Conservation (phyloP, 2,888 invertebrate species). For the Cantharis flavilabris region DNA sequence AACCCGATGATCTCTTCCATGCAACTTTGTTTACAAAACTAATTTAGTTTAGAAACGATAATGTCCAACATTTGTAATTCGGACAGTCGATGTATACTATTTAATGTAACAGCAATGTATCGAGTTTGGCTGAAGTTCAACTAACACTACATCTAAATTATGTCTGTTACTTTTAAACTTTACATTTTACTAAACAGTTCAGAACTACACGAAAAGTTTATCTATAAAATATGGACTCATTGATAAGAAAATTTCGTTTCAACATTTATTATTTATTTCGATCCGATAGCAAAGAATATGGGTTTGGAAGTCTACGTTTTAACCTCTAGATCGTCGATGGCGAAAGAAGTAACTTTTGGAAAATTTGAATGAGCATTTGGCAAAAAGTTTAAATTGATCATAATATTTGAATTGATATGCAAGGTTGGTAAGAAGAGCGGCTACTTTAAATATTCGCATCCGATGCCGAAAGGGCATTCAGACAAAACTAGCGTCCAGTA, state of each 20-base stretch:
- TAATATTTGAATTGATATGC: constrained; percentile 32
- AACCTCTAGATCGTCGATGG: background rate
- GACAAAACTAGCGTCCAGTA: constrained; percentile 54
- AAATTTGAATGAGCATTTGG: background rate
- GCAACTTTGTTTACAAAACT: background rate
- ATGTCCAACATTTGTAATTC: background rate
- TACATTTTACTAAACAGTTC: background rate
- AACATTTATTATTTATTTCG: background rate
- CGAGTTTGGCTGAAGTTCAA: background rate
- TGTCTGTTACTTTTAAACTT: background rate
- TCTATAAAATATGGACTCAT: background rate
- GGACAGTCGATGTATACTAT: background rate
- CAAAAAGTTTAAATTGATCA: background rate
- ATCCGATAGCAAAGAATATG: background rate
- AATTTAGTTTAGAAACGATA: background rate
- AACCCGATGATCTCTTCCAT: background rate
- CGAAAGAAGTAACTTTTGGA: background rate
- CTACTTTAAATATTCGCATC: constrained; percentile 55
- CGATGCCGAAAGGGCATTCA: constrained; percentile 44
- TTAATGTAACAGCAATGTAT: background rate
- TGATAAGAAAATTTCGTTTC: background rate
- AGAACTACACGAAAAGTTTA: background rate
- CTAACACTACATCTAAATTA: background rate
- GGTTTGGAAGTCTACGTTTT: background rate
- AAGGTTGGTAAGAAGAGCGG: constrained; percentile 37